Evolutionary conservation across 2,113 vertebrate genomes (phyloP).

Genomic region (Bostrychus sinensis): DNA sequence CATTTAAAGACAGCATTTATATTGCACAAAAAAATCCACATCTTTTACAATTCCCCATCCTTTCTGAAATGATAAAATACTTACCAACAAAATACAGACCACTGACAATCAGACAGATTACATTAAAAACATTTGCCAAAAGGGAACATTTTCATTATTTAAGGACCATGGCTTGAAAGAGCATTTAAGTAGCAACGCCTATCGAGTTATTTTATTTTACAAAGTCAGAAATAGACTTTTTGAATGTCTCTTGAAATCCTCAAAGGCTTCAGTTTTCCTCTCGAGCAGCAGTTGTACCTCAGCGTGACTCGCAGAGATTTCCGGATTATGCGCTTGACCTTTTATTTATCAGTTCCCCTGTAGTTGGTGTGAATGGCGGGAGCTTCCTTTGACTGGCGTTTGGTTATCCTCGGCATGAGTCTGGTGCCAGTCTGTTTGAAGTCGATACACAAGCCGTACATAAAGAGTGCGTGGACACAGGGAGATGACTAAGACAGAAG

Average conservation of each 20-base stretch:
- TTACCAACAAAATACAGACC: slow-evolving; percentile 5
- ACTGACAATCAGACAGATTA: background rate
- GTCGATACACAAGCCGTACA: slow-evolving; percentile 34
- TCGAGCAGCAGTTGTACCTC: slow-evolving; percentile 8
- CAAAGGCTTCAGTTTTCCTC: slow-evolving; percentile 1
- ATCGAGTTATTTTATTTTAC: slow-evolving; percentile 8
- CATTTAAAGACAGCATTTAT: background rate
- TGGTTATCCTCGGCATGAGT: slow-evolving; percentile 35
- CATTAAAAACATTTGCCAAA: slow-evolving; percentile 1
- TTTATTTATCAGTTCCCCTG: slow-evolving; percentile 36
- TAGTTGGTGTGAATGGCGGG: slow-evolving; percentile 26
- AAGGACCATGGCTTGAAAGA: slow-evolving; percentile 10
- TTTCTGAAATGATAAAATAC: background rate
- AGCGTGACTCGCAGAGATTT: slow-evolving; percentile 27
- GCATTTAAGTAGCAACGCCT: slow-evolving; percentile 8
- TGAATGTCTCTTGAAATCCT: slow-evolving; percentile 4
- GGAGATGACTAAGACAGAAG: slow-evolving; percentile 46
- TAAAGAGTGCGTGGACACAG: slow-evolving; percentile 32
- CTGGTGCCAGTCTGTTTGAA: slow-evolving; percentile 28
- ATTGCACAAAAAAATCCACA: background rate
- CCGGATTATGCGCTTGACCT: slow-evolving; percentile 5
- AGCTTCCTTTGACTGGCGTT: slow-evolving; percentile 36
- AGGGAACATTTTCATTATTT: background rate
- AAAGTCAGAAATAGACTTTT: slow-evolving; percentile 10
- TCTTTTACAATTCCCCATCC: background rate